Evolutionary conservation across 2,888 invertebrate species (phyloP), one percentile per base, ranked within the genome.

Genomic region (Uropetala carovei): DNA sequence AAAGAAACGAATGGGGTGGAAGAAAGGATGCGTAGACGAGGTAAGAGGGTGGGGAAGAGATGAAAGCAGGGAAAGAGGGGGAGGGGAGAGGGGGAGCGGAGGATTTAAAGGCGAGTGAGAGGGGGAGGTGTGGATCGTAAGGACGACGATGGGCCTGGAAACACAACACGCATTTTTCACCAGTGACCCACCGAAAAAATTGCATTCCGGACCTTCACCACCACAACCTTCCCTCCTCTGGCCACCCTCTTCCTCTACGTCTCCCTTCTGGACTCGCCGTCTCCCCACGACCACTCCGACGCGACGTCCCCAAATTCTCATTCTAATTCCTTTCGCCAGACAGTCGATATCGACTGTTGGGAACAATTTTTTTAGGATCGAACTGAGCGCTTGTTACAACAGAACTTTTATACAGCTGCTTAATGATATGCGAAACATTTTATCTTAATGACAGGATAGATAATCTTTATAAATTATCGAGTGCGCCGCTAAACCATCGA

Each of bases 121-220:
- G 30, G 3, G 10, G 56, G 56, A 57, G 14, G 14, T 13, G 85
- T 27, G 85, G 59, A 8, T 59, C 27, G 16, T 18, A 60, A 16
- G 60, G 27, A 60, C 18, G 86, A 30, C 59, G 86, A 59, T 27
- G 59, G 86, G 60, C 7, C 16, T 18, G 60, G 85, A 59, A 86
- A 58, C 27, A 86, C 59, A 89, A 89, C 89, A 89, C 68, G 89
- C 89, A 89, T 89, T 89, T 89, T 64, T 89, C 89, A 89, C 68
- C 68, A 89, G 89, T 60, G 89, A 89, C 89, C 75, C 22, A 27
- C 22, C 60, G 89, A 43, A 89, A 89, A 89, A 64, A 89, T 89
- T 89, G 89, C 89, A 89, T 89, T 89, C 89, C 89, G 64, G 64
- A 89, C 60, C 60, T 43, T 68, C 89, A 68, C 30, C 43, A 64